Percentiles rank a stretch among this genome's conserved stretches.
Evolutionary conservation across 2,888 invertebrate species (phyloP).

Genomic region (Troides aeacus): DNA sequence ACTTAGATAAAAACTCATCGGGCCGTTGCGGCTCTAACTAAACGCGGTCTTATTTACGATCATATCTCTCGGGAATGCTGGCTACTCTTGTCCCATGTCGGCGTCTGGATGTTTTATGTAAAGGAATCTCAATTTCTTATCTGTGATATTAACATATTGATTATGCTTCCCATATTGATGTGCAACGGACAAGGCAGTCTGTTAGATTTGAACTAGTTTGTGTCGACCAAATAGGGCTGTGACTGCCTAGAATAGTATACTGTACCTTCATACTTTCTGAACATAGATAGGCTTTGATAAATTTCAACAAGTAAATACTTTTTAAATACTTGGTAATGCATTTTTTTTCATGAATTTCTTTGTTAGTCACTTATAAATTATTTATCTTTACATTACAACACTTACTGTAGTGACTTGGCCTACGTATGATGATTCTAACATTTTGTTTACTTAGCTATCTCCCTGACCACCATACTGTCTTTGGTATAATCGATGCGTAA

Average conservation of each 20-base stretch:
- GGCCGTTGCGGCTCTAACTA: slow-evolving; percentile 48
- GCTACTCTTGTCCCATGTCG: slow-evolving; percentile 63
- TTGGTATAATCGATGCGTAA: slow-evolving; percentile 77
- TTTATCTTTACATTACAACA: neutral
- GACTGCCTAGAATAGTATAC: slow-evolving; percentile 35
- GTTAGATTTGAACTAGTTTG: slow-evolving; percentile 32
- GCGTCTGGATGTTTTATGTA: slow-evolving; percentile 62
- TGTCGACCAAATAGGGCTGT: slow-evolving; percentile 23
- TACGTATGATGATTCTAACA: slow-evolving; percentile 50
- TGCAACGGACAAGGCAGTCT: slow-evolving; percentile 53
- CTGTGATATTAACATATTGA: slow-evolving; percentile 76
- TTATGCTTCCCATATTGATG: slow-evolving; percentile 71
- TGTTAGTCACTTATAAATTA: neutral
- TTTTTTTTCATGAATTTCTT: too few relatives aligned
- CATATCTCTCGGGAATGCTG: slow-evolving; percentile 63
- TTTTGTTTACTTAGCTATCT: slow-evolving; percentile 71
- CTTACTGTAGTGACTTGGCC: slow-evolving; percentile 17
- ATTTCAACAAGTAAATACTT: neutral
- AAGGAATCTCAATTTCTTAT: slow-evolving; percentile 70
- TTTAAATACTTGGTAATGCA: too few relatives aligned
- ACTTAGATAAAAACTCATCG: slow-evolving; percentile 54
- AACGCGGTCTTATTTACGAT: slow-evolving; percentile 62
- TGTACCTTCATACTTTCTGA: neutral
- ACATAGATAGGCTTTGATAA: neutral
- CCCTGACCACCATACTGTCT: slow-evolving; percentile 57